Evolutionary conservation across 1,140 invertebrate genomes (phyloP).

Genomic region (Drosophila suzukii): DNA sequence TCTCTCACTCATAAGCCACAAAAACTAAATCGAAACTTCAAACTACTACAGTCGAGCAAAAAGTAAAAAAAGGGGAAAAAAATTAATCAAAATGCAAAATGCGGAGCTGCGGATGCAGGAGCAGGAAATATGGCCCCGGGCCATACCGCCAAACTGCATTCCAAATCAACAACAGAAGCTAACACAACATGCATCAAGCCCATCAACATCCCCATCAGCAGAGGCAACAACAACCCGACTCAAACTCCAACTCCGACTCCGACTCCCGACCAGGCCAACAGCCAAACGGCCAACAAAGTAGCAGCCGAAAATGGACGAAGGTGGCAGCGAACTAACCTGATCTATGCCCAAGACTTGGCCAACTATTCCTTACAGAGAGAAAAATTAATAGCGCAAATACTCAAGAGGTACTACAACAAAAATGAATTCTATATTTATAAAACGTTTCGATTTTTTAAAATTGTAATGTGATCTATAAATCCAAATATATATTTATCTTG

Average conservation of each 20-base stretch:
- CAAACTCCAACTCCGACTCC: background rate
- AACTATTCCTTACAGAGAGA: constrained; percentile 13
- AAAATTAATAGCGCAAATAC: background rate
- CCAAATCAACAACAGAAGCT: constrained; percentile 80
- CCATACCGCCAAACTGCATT: constrained; percentile 76
- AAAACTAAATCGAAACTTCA: constrained; percentile 42
- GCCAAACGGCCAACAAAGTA: constrained; percentile 60
- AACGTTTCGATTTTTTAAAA: no score
- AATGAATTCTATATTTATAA: no score
- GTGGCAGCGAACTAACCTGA: constrained; percentile 56
- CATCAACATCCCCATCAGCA: constrained; percentile 77
- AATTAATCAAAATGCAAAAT: constrained; percentile 74
- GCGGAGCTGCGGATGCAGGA: constrained; percentile 56
- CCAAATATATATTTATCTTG: no score
- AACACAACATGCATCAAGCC: constrained; percentile 78
- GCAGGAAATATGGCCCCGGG: constrained; percentile 60
- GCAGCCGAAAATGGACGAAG: constrained; percentile 72
- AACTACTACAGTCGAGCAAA: constrained; percentile 26
- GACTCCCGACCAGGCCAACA: constrained; percentile 21
- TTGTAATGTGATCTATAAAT: no score
- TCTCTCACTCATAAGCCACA: constrained; percentile 15
- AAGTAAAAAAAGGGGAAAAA: constrained; percentile 44
- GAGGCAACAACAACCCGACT: constrained; percentile 17
- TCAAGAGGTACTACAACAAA: no score
- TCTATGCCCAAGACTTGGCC: constrained; percentile 43